These are phyloP conservation scores for Pygocentrus nattereri DNA, from an alignment of 2,797 vertebrate genomes.

Conservation along the genomic window DNA sequence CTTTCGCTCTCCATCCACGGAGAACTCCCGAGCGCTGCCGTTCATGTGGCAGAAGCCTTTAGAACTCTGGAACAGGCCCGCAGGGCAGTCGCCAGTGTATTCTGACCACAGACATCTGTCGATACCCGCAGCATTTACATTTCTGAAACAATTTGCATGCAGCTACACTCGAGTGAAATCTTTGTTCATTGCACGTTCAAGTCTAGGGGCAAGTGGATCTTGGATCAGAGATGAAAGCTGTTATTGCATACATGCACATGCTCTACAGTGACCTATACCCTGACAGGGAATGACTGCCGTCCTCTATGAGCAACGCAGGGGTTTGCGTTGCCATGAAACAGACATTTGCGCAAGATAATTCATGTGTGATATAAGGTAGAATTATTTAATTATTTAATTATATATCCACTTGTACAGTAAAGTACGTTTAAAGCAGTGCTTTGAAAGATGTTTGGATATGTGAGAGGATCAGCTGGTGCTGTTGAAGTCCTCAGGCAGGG, in stretches of 20 bases:
- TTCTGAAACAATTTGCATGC: not conserved
- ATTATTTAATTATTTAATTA: not conserved
- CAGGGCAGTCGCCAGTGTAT: constrained; percentile 74
- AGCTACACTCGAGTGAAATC: not conserved
- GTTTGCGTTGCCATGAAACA: not conserved
- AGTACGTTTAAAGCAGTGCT: not conserved
- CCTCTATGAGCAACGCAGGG: too few species aligned
- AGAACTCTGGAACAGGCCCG: constrained; percentile 74
- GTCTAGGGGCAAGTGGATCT: not conserved
- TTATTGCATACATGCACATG: not conserved
- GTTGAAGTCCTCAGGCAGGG: constrained; percentile 23
- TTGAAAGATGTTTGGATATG: not conserved
- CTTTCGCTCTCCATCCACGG: constrained; percentile 74
- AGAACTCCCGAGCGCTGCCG: constrained; percentile 65
- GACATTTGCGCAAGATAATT: not conserved
- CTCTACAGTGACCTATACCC: not conserved
- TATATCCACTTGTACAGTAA: not conserved
- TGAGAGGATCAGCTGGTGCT: not conserved
- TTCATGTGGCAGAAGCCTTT: constrained; percentile 75
- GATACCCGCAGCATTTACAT: constrained; percentile 36
- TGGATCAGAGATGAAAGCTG: not conserved
- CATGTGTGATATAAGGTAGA: not conserved
- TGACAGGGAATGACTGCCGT: not conserved
- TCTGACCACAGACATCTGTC: constrained; percentile 72
- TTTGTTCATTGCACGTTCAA: not conserved